Percentiles rank a stretch among this genome's conserved stretches.
Evolutionary conservation across 2,113 vertebrate genomes (phyloP).

Genomic region (Todiramphus chloris): DNA sequence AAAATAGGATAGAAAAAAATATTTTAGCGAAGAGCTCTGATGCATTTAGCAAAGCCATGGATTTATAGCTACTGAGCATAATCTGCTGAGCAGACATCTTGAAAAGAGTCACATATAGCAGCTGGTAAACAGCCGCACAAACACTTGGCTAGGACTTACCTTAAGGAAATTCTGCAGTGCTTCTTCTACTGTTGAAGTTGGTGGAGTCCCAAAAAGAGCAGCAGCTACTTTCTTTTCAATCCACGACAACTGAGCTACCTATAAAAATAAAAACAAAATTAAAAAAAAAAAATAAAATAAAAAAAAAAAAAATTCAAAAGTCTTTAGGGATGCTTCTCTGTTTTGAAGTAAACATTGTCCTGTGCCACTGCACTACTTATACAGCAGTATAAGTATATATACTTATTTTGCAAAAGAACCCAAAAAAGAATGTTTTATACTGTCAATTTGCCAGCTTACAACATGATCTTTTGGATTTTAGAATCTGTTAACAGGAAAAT

Average conservation of each 20-base stretch:
- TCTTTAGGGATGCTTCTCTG: background rate
- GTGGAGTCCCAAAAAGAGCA: conserved; percentile 89
- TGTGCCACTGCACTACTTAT: background rate
- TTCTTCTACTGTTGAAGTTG: conserved; percentile 88
- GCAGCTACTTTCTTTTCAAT: conserved; percentile 94
- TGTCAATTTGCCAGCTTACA: background rate
- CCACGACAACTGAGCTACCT: conserved; percentile 94
- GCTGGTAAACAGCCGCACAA: background rate
- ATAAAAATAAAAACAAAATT: background rate
- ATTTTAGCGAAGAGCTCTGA: background rate
- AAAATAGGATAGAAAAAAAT: background rate
- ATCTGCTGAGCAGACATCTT: background rate
- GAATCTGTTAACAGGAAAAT: background rate
- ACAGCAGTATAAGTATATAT: background rate
- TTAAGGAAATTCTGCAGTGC: conserved; percentile 90
- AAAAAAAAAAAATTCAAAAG: background rate
- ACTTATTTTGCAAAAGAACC: background rate
- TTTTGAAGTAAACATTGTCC: background rate
- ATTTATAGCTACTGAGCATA: background rate
- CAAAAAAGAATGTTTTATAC: background rate
- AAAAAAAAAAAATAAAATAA: background rate
- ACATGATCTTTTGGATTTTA: background rate
- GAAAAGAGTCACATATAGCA: background rate
- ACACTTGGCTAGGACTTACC: conserved; percentile 67
- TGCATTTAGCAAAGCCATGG: background rate